Conservation (phyloP, 2,113 vertebrate species). For the Conger conger region DNA sequence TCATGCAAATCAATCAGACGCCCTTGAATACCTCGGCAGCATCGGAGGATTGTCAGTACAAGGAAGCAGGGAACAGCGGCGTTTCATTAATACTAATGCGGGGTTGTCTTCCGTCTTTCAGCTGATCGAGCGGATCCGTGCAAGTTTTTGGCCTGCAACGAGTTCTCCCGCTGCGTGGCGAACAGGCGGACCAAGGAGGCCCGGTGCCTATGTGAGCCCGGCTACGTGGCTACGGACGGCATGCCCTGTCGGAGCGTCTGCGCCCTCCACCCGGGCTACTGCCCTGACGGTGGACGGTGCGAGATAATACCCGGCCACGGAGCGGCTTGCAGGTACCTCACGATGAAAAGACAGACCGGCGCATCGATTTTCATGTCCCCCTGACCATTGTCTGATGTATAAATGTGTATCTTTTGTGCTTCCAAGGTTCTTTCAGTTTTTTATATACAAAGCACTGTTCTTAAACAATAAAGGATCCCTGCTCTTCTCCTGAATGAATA, state of each 20-base stretch:
- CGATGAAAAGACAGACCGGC: not conserved
- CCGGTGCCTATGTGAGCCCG: constrained; percentile 73
- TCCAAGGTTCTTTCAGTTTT: not conserved
- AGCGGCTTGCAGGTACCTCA: constrained; percentile 79
- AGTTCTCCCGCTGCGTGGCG: constrained; percentile 73
- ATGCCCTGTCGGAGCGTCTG: constrained; percentile 77
- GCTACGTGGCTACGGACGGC: constrained; percentile 63
- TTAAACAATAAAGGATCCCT: not conserved
- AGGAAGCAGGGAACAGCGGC: not conserved
- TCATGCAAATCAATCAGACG: constrained; percentile 45
- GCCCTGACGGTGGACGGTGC: constrained; percentile 68
- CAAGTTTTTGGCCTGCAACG: constrained; percentile 83
- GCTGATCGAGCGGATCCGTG: constrained; percentile 85
- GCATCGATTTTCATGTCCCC: not conserved
- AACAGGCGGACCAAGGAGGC: constrained; percentile 73
- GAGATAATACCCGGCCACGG: constrained; percentile 70
- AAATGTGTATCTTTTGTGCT: not conserved
- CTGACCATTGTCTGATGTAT: not conserved
- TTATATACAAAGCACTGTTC: not conserved
- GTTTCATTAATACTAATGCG: constrained; percentile 42
- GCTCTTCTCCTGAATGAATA: not conserved
- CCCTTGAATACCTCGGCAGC: constrained; percentile 32
- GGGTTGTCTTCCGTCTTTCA: constrained; percentile 53
- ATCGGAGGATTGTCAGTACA: not conserved
- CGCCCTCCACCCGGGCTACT: constrained; percentile 62